Evolutionary conservation across 2,113 vertebrate species (phyloP).

Genomic region (Melanerpes aurifrons): DNA sequence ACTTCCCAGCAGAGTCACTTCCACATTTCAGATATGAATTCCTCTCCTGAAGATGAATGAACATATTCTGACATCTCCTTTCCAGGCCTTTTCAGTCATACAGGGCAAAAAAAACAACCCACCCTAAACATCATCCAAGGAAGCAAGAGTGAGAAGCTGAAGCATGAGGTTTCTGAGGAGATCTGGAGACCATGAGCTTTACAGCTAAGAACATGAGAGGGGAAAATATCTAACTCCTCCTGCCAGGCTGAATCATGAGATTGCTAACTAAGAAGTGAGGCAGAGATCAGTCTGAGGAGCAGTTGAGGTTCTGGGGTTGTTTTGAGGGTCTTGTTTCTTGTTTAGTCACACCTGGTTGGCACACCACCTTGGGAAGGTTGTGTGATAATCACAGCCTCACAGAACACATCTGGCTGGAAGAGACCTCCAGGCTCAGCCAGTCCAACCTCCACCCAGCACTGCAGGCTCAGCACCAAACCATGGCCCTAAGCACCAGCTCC

Average conservation of each 20-base stretch:
- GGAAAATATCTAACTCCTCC: too few species aligned
- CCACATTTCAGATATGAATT: not conserved
- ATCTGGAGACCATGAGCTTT: too few species aligned
- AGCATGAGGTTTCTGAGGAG: too few species aligned
- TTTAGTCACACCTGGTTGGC: not conserved
- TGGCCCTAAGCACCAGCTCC: too few species aligned
- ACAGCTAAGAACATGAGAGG: too few species aligned
- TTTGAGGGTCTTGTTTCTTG: not conserved
- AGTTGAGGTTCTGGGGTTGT: not conserved
- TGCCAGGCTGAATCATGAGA: too few species aligned
- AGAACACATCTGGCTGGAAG: too few species aligned
- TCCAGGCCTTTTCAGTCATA: not conserved
- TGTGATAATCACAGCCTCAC: not conserved
- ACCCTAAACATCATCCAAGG: not conserved
- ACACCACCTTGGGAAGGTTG: not conserved
- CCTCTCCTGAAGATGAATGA: not conserved
- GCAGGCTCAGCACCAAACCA: too few species aligned
- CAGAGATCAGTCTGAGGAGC: not conserved
- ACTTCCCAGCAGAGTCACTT: not conserved
- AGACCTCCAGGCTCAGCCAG: too few species aligned
- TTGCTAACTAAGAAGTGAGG: not conserved
- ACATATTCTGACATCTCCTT: not conserved
- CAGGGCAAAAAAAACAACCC: too few species aligned
- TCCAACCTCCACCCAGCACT: too few species aligned
- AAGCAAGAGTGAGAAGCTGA: not conserved